Conservation (phyloP, 2,888 invertebrate genomes). For the Siphlonurus alternatus region DNA sequence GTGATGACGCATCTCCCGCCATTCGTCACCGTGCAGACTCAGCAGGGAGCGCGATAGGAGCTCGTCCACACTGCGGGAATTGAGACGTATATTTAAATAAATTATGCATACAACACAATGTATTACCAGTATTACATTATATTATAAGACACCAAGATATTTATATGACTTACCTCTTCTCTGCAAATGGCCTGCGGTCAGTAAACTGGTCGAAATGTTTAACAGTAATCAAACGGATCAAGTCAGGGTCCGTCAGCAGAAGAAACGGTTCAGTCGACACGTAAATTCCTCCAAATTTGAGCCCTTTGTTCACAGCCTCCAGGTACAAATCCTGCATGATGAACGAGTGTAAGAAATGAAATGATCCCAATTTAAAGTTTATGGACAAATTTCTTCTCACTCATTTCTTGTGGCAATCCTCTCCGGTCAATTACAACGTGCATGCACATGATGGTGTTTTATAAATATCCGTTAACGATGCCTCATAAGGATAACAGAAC, state of each 20-base stretch:
- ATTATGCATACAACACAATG: not conserved
- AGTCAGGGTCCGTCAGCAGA: constrained; percentile 8
- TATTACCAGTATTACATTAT: not conserved
- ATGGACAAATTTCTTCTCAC: too few relatives aligned
- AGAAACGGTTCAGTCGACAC: not conserved
- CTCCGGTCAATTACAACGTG: too few relatives aligned
- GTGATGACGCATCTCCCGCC: constrained; percentile 15
- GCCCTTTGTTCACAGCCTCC: not conserved
- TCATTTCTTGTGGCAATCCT: too few relatives aligned
- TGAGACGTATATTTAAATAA: not conserved
- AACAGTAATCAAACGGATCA: constrained; percentile 9
- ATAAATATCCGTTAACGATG: too few relatives aligned
- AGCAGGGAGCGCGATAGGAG: not conserved
- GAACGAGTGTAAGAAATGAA: too few relatives aligned
- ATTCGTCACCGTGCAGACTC: constrained; percentile 13
- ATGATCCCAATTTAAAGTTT: too few relatives aligned
- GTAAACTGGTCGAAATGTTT: constrained; percentile 12
- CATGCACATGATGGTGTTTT: too few relatives aligned
- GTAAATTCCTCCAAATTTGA: not conserved
- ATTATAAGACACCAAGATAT: not conserved
- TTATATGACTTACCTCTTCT: not conserved
- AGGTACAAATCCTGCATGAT: not conserved
- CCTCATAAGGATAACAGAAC: too few relatives aligned
- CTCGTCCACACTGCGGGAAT: not conserved
- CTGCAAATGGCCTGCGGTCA: constrained; percentile 1